Percentiles rank a stretch among this genome's conserved stretches.
These are phyloP conservation scores for Acipenser oxyrinchus DNA, from an alignment of 2,797 vertebrate genomes.

Conservation along the genomic window DNA sequence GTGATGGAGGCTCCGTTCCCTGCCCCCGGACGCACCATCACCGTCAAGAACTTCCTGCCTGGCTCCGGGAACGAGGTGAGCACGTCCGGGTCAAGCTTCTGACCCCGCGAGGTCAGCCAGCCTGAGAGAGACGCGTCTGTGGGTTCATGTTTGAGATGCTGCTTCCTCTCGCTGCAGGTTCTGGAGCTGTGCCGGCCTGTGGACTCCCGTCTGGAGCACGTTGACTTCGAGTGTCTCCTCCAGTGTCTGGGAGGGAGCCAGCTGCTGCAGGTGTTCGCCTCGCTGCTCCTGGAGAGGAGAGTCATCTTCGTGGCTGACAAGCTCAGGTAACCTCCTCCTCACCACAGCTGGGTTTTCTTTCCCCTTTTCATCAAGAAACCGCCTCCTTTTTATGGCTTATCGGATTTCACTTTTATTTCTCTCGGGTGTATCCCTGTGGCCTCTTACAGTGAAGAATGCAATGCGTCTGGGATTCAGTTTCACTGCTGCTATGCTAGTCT, in stretches of 20 bases:
- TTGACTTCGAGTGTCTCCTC: slow-evolving; percentile 88
- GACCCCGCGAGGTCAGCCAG: background rate
- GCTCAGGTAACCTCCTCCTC: slow-evolving; percentile 65
- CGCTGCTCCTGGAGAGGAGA: slow-evolving; percentile 86
- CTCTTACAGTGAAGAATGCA: too few species aligned
- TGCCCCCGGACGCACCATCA: slow-evolving; percentile 83
- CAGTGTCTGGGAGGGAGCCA: slow-evolving; percentile 76
- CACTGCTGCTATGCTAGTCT: background rate
- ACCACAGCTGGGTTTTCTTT: background rate
- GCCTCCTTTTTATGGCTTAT: too few species aligned
- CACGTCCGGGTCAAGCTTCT: background rate
- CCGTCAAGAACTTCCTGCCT: slow-evolving; percentile 88
- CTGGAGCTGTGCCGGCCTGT: slow-evolving; percentile 84
- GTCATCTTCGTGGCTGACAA: slow-evolving; percentile 93
- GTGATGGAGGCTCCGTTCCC: slow-evolving; percentile 97
- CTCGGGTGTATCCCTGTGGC: too few species aligned
- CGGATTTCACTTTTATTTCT: slow-evolving; percentile 6
- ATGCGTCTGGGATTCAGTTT: too few species aligned
- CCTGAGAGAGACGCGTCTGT: slow-evolving; percentile 32
- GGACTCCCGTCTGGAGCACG: slow-evolving; percentile 88
- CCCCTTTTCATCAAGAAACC: too few species aligned
- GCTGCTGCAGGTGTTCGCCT: slow-evolving; percentile 81
- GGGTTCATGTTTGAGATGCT: background rate
- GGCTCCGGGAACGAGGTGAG: slow-evolving; percentile 84
- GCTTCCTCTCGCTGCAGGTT: slow-evolving; percentile 55